These are phyloP conservation scores for Rhopalosiphum nymphaeae DNA, from an alignment of 2,888 invertebrate species.

Conservation along the genomic window DNA sequence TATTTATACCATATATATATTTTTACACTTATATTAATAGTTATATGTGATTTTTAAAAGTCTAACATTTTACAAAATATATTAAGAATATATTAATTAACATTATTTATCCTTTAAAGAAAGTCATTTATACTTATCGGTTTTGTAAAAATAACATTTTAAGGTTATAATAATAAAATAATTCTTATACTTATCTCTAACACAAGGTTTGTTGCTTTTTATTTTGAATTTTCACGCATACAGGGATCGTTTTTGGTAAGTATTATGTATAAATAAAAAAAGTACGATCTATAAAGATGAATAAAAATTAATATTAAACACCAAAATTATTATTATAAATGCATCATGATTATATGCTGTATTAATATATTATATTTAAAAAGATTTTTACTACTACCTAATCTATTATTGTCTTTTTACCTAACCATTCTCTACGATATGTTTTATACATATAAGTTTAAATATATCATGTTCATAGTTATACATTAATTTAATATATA, in stretches of 20 bases:
- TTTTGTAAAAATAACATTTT: slow-evolving; percentile 12
- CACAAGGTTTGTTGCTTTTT: slow-evolving; percentile 46
- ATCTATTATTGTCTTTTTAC: background rate
- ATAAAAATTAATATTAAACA: background rate
- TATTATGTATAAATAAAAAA: slow-evolving; percentile 36
- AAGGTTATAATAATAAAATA: background rate
- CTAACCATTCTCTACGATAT: background rate
- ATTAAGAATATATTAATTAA: background rate
- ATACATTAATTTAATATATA: background rate
- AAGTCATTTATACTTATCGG: background rate
- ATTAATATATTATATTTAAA: background rate
- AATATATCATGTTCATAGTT: background rate
- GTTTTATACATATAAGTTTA: background rate
- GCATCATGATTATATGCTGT: background rate
- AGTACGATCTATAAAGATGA: background rate
- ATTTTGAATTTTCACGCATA: slow-evolving; percentile 47
- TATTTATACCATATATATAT: background rate
- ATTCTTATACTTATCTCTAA: slow-evolving; percentile 36
- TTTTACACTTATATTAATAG: background rate
- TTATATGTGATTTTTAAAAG: background rate
- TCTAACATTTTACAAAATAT: background rate
- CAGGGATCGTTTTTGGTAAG: slow-evolving; percentile 65
- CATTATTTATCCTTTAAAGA: background rate
- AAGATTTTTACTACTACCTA: background rate
- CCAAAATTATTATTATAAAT: background rate